Evolutionary conservation across 1,140 invertebrate genomes (phyloP).

Genomic region (Caenorhabditis briggsae): DNA sequence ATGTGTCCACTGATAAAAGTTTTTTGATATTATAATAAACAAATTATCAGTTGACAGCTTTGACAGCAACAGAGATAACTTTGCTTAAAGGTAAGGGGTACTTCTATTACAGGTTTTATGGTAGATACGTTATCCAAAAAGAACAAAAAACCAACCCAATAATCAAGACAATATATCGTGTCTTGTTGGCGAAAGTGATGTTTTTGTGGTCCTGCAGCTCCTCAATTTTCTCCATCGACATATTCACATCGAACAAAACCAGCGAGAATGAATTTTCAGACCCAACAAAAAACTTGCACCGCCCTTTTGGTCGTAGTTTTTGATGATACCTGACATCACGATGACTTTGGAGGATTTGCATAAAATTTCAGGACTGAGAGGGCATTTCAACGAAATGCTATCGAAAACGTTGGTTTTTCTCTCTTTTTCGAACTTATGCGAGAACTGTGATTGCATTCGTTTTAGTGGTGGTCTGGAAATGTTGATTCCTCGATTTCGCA

Average conservation of each 20-base stretch:
- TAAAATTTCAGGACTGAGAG: not conserved
- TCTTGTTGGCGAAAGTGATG: slow-evolving; percentile 15
- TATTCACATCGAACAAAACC: not conserved
- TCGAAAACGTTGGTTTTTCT: slow-evolving; percentile 3
- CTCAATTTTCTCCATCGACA: slow-evolving; percentile 6
- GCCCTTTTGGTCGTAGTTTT: slow-evolving; percentile 5
- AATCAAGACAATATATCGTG: slow-evolving; percentile 24
- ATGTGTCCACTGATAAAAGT: too few species aligned
- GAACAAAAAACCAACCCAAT: slow-evolving; percentile 28
- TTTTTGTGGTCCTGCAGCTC: not conserved
- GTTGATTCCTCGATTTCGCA: not conserved
- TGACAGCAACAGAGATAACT: too few species aligned
- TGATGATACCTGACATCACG: slow-evolving; percentile 35
- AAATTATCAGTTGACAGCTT: too few species aligned
- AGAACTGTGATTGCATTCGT: slow-evolving; percentile 18
- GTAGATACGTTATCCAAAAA: too few species aligned
- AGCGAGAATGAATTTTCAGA: not conserved
- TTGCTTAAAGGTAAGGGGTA: too few species aligned
- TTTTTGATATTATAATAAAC: too few species aligned
- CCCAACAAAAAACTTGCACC: slow-evolving; percentile 7
- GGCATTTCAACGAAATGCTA: slow-evolving; percentile 6
- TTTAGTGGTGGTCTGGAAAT: not conserved
- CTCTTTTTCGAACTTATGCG: not conserved
- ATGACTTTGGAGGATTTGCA: slow-evolving; percentile 3
- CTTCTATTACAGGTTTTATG: too few species aligned